These are phyloP conservation scores for Ectemnius continuus DNA, from an alignment of 2,888 invertebrate genomes.

Conservation along the genomic window DNA sequence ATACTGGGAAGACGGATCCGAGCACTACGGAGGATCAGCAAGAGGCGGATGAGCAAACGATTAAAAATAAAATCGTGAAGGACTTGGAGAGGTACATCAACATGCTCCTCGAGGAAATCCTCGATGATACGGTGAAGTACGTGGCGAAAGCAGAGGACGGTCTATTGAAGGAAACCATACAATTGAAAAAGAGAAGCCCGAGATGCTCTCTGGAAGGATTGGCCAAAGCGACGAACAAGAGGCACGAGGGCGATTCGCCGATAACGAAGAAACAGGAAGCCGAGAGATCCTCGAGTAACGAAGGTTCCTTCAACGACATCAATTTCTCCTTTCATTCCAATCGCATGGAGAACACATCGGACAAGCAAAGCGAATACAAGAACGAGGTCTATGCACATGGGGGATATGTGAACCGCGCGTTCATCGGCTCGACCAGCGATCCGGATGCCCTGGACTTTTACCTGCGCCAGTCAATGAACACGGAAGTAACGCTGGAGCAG, in stretches of 20 bases:
- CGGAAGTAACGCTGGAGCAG: conserved; percentile 60
- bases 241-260: conserved; percentile 11
- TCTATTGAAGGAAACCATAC: conserved; percentile 22
- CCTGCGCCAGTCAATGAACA: conserved; percentile 43
- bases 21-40: not conserved
- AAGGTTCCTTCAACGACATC: conserved; percentile 59
- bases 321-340: conserved; percentile 60
- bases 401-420: conserved; percentile 72
- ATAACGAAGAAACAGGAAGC: conserved; percentile 16
- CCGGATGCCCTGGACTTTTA: conserved; percentile 71
- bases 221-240: not conserved
- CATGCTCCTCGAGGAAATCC: conserved; percentile 72
- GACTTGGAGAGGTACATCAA: conserved; percentile 74
- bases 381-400: conserved; percentile 23
- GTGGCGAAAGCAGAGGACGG: conserved; percentile 61
- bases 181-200: conserved; percentile 14
- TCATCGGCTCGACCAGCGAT: conserved; percentile 67
- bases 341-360: conserved; percentile 31
- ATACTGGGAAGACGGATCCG: too few relatives aligned
- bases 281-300: conserved; percentile 12
- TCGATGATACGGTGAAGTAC: conserved; percentile 72
- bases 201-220: conserved; percentile 11
- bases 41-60: conserved; percentile 25
- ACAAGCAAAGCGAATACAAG: conserved; percentile 11
- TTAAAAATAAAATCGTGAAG: conserved; percentile 70